Base-by-base conservation (phyloP, 92 coral and sea anemone genomes). In the Umimayanthus kanabou region DNA sequence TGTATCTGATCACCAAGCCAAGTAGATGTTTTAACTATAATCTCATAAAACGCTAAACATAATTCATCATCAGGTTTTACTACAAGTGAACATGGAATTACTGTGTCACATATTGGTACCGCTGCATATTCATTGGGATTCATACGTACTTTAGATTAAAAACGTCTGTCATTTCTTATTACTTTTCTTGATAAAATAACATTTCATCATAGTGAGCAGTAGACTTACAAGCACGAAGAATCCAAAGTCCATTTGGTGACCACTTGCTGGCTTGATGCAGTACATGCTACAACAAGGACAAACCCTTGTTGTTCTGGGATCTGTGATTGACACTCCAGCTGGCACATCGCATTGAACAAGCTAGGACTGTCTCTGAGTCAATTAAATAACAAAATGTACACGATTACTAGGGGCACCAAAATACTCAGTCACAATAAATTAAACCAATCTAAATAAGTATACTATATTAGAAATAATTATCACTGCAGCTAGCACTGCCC, bases 201-300 rank as follows among this genome's bases (percentile, higher is more conserved):
- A 33, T 33, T 33, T 33, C 37, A 22, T 18, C 22, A 13, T 2
- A 79, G 0, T 53, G n/a, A 50, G 2, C 7, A 3, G 45, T 23
- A 23, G 67, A 83, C 87, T 83, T 64, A 83, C 87, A 83, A 47
- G 57, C 61, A 39, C 4, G 11, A 1, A 47, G 79, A 71, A 70
- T 71, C 87, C 22, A 83, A 74, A 29, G 78, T 70, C 79, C 87
- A 83, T 18, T 72, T 83, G 42, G 87, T 83, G 87, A 83, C 87
- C 28, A 83, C 43, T 1, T 65, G 77, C 65, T 70, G 50, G 18
- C 25, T 23, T 4, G 82, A 26, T 1, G 45, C 66, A 25, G 65
- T 83, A 20, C 18, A 7, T 14, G 77, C 87, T 26, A 83, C 78
- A 70, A 29, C 78, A 25, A 83, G 45, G 37, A 30, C 40, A 26